These are phyloP conservation scores for Cheilosia urbana DNA, from an alignment of 2,888 invertebrate species.

Conservation along the genomic window DNA sequence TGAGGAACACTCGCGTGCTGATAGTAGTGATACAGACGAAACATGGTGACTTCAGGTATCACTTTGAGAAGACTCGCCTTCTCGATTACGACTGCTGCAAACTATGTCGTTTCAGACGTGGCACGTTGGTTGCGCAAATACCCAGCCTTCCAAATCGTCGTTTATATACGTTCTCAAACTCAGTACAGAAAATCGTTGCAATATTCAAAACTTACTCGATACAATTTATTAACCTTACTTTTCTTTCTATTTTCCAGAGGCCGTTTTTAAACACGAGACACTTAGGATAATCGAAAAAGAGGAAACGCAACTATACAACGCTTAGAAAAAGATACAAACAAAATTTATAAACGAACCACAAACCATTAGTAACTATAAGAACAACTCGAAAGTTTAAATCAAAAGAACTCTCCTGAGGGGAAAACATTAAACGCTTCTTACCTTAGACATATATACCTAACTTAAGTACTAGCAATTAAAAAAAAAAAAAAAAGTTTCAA, in stretches of 20 bases:
- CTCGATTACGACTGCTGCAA: rapidly evolving
- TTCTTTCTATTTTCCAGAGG: background rate
- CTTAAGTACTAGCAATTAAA: conserved; percentile 35
- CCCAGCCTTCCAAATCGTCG: too few species aligned
- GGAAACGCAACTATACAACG: background rate
- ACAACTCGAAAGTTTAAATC: conserved; percentile 32
- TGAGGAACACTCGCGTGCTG: too few species aligned
- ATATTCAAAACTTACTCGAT: background rate
- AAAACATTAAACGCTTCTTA: conserved; percentile 69
- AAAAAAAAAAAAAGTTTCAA: conserved; percentile 1
- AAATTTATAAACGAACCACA: conserved; percentile 36
- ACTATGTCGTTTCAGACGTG: too few species aligned
- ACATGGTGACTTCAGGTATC: too few species aligned
- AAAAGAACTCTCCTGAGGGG: conserved; percentile 62
- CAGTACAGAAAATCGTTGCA: conserved; percentile 50
- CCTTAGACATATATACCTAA: conserved; percentile 43
- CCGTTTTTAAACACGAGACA: background rate
- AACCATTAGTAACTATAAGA: conserved; percentile 43
- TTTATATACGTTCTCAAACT: background rate
- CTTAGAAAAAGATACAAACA: background rate
- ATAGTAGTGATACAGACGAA: too few species aligned
- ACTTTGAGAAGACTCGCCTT: too few species aligned
- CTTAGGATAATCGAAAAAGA: background rate
- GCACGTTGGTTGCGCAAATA: too few species aligned
- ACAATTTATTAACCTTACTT: background rate